phyloP scores from a whole-genome alignment of 2,888 invertebrate species.

The Tetranychus piercei region DNA sequence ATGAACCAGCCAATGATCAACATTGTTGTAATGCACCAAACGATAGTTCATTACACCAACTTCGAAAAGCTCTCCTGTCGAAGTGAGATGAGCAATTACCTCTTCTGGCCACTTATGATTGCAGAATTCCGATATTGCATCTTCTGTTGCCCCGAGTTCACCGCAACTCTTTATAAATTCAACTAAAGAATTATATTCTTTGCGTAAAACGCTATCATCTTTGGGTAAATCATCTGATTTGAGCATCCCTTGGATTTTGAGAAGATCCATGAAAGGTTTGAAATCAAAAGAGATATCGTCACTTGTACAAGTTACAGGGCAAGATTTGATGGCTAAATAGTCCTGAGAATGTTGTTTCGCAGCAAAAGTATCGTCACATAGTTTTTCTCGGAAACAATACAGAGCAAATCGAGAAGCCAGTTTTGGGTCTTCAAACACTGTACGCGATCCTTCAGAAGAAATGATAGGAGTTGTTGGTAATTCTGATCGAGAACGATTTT shows the following conservation, averaged over 20 bases:
- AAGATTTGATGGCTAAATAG: constrained; percentile 18
- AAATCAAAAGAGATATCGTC: neutral
- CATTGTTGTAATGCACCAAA: constrained; percentile 15
- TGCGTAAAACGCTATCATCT: neutral
- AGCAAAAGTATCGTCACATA: neutral
- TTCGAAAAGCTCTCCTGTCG: constrained; percentile 11
- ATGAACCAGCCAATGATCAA: constrained; percentile 2
- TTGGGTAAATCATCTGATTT: neutral
- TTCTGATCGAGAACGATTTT: neutral
- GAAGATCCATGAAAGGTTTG: neutral
- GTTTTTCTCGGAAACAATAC: constrained; percentile 21
- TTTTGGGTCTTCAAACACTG: constrained; percentile 12
- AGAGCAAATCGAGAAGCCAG: constrained; percentile 24
- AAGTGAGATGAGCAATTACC: neutral
- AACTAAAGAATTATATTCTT: neutral
- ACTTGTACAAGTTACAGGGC: neutral
- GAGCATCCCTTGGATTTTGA: neutral
- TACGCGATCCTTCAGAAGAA: neutral
- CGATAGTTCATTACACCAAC: constrained; percentile 19
- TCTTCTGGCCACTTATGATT: neutral
- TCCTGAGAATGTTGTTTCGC: constrained; percentile 22
- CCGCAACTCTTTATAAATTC: constrained; percentile 8
- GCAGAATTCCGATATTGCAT: neutral
- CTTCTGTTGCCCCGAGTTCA: constrained; percentile 17
- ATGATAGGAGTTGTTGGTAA: neutral